Percentiles rank a stretch among this genome's conserved stretches.
These are phyloP conservation scores for Watsonalla cultraria DNA, from an alignment of 2,888 invertebrate species.

Conservation along the genomic window DNA sequence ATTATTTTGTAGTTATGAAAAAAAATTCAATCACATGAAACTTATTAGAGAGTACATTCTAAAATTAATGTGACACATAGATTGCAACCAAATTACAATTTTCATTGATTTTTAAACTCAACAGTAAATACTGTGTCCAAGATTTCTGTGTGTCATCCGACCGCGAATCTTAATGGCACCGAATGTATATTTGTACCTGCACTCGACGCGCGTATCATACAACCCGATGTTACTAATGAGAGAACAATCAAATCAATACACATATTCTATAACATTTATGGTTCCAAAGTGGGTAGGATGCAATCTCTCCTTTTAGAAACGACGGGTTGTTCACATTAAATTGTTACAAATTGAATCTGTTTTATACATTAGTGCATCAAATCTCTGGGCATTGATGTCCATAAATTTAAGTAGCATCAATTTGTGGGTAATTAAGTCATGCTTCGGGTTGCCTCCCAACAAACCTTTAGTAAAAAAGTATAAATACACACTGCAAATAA, in stretches of 20 bases:
- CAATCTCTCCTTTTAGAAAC: constrained; percentile 41
- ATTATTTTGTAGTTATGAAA: background rate
- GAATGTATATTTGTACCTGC: constrained; percentile 23
- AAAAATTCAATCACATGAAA: background rate
- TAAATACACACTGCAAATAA: constrained; percentile 47
- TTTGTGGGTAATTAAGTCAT: constrained; percentile 21
- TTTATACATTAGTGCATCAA: constrained; percentile 40
- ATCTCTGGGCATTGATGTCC: constrained; percentile 51
- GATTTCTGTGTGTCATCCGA: constrained; percentile 6
- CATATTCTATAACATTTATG: constrained; percentile 6
- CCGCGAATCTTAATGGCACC: constrained; percentile 30
- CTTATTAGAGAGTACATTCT: too few relatives aligned
- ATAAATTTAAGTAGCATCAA: constrained; percentile 19
- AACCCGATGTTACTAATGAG: constrained; percentile 53
- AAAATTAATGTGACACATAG: too few relatives aligned
- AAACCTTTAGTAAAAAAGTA: constrained; percentile 38
- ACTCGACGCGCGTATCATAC: constrained; percentile 34
- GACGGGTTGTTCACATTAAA: constrained; percentile 43
- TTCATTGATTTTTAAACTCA: too few relatives aligned
- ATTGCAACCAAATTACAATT: too few relatives aligned
- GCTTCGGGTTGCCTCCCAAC: constrained; percentile 41
- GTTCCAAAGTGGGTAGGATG: constrained; percentile 11
- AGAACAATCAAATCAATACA: constrained; percentile 19
- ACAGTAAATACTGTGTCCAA: too few relatives aligned
- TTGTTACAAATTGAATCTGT: constrained; percentile 25